Conservation (phyloP, 2,113 vertebrate genomes). For the Cololabis saira region DNA sequence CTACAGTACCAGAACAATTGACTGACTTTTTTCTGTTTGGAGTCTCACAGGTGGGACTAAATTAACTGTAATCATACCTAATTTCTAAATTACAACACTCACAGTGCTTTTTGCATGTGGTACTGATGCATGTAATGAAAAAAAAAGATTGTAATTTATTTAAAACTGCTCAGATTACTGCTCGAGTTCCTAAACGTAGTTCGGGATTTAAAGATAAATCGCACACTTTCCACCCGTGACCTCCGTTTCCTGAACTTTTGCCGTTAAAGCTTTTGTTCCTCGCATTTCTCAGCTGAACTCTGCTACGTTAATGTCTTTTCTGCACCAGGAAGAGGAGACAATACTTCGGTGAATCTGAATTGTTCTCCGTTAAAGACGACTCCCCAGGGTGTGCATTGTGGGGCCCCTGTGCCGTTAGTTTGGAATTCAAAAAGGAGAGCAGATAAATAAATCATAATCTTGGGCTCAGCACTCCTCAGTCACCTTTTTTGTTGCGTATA, state of each 20-base stretch:
- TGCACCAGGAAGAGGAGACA: conserved; percentile 61
- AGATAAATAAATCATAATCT: conserved; percentile 91
- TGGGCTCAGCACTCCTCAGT: conserved; percentile 82
- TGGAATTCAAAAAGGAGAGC: conserved; percentile 72
- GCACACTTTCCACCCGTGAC: conserved; percentile 42
- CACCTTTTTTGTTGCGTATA: conserved; percentile 85
- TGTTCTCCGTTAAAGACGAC: conserved; percentile 79
- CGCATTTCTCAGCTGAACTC: conserved; percentile 51
- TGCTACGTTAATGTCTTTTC: conserved; percentile 50
- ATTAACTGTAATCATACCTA: conserved; percentile 65
- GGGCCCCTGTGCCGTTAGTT: conserved; percentile 70
- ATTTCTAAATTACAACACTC: conserved; percentile 42
- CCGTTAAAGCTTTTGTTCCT: conserved; percentile 46
- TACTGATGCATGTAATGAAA: background rate
- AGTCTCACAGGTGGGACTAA: conserved; percentile 67
- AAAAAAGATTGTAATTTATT: background rate
- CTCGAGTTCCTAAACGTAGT: conserved; percentile 45
- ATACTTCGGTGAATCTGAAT: conserved; percentile 72
- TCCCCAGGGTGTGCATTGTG: conserved; percentile 73
- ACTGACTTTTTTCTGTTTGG: conserved; percentile 66
- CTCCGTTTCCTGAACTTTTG: conserved; percentile 58
- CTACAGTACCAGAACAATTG: conserved; percentile 70
- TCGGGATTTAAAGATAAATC: conserved; percentile 47
- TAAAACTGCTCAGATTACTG: conserved; percentile 10
- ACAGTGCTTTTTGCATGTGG: conserved; percentile 9